A percentile compares a stretch with the other conserved stretches of the same genome.
Conservation (phyloP, 2,113 vertebrate genomes). For the Azemiops feae region DNA sequence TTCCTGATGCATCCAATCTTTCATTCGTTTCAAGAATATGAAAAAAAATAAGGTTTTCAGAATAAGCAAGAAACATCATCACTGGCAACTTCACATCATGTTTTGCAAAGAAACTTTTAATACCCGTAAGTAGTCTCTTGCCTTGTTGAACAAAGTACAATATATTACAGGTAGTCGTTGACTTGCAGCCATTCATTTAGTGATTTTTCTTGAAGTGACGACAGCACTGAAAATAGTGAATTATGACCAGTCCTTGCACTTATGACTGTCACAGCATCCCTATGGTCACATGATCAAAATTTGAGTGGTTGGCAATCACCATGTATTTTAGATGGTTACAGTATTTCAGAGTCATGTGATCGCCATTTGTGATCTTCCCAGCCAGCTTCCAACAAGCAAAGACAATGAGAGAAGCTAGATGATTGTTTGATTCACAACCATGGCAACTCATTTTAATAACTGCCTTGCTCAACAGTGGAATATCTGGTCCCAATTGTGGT, state of each 20-base stretch:
- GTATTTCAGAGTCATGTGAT: not conserved
- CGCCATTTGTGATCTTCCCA: not conserved
- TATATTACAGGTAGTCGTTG: not conserved
- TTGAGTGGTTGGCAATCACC: not conserved
- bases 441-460: not conserved
- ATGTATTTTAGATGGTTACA: not conserved
- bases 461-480: not conserved
- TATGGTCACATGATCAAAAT: not conserved
- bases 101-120: not conserved
- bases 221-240: not conserved
- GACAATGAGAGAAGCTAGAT: not conserved
- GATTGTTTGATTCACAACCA: not conserved
- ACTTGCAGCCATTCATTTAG: not conserved
- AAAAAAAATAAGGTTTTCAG: not conserved
- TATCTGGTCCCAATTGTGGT: not conserved
- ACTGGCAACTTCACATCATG: slow-evolving; percentile 10
- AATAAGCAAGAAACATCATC: slow-evolving; percentile 14
- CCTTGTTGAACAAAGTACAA: slow-evolving; percentile 5
- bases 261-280: not conserved
- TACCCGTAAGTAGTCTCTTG: slow-evolving; percentile 12
- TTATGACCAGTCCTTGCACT: not conserved
- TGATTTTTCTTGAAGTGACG: not conserved
- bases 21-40: not conserved
- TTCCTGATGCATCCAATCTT: not conserved
- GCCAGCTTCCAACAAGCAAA: not conserved